A percentile compares a stretch with the other conserved stretches of the same genome.
Evolutionary conservation across 1,140 invertebrate genomes (phyloP).

Genomic region (Drosophila neocordata): DNA sequence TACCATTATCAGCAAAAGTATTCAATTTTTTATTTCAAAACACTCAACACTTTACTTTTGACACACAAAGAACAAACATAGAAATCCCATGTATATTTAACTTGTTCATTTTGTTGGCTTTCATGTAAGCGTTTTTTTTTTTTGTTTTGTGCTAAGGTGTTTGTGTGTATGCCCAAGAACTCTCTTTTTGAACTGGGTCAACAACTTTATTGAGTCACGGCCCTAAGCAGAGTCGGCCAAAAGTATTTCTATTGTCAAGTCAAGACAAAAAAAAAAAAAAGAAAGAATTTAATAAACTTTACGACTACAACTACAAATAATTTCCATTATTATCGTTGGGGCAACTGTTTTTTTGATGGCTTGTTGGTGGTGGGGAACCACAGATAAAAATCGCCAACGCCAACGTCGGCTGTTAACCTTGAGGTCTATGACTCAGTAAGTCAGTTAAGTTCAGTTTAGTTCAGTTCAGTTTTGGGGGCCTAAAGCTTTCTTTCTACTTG

Average conservation of each 20-base stretch:
- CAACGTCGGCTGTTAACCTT: slow-evolving; percentile 73
- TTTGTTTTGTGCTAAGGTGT: background rate
- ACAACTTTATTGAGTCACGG: slow-evolving; percentile 49
- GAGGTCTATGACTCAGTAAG: slow-evolving; percentile 75
- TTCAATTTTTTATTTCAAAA: background rate
- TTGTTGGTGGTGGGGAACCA: slow-evolving; percentile 19
- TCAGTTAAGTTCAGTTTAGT: slow-evolving; percentile 13
- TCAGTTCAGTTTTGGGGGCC: slow-evolving; percentile 27
- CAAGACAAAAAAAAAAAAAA: slow-evolving; percentile 29
- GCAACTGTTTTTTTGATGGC: slow-evolving; percentile 29
- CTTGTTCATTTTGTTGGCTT: slow-evolving; percentile 1
- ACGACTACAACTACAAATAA: slow-evolving; percentile 71
- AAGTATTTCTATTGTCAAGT: slow-evolving; percentile 46
- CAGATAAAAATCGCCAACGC: slow-evolving; percentile 59
- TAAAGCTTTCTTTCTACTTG: slow-evolving; percentile 58
- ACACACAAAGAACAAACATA: slow-evolving; percentile 4
- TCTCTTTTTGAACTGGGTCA: slow-evolving; percentile 54
- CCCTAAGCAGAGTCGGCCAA: slow-evolving; percentile 32
- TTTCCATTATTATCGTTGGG: slow-evolving; percentile 68
- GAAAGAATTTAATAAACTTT: slow-evolving; percentile 76
- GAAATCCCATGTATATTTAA: slow-evolving; percentile 2
- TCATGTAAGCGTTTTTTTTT: background rate
- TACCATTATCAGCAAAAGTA: slow-evolving; percentile 1
- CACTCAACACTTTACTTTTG: slow-evolving; percentile 3
- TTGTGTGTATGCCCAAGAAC: background rate